phyloP scores from a whole-genome alignment of 1,140 invertebrate species.

The Procambarus virginalis region DNA sequence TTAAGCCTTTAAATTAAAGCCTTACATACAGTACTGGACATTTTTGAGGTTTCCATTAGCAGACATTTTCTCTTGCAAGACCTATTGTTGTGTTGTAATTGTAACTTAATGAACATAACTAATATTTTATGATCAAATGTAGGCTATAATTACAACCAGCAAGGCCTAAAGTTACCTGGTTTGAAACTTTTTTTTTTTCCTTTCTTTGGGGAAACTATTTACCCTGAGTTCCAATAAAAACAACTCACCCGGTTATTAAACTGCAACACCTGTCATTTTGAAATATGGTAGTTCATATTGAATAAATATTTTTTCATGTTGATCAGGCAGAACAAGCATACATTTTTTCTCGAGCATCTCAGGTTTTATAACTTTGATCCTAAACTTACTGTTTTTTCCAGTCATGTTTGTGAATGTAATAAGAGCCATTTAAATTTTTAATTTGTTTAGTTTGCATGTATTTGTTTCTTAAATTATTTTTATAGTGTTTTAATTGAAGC shows the following conservation, averaged over 20 bases:
- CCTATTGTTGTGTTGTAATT: neutral
- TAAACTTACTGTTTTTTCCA: neutral
- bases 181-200: neutral
- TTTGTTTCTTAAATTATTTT: constrained; percentile 19
- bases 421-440: neutral
- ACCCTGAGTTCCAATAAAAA: too few relatives aligned
- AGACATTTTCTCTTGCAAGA: neutral
- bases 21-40: neutral
- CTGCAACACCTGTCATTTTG: too few relatives aligned
- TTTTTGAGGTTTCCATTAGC: neutral
- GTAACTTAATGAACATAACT: neutral
- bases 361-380: neutral
- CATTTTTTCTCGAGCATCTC: constrained; percentile 3
- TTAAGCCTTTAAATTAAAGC: neutral
- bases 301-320: neutral
- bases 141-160: neutral
- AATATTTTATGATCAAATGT: neutral
- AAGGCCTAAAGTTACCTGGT: neutral
- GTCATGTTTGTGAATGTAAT: neutral
- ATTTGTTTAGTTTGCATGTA: neutral
- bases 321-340: neutral
- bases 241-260: too few relatives aligned
- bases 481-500: neutral
- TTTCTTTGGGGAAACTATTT: too few relatives aligned
- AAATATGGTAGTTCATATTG: too few relatives aligned